Evolutionary conservation across 2,113 vertebrate genomes (phyloP), one percentile per base, ranked within the genome.

Genomic region (Ochotona curzoniae): DNA sequence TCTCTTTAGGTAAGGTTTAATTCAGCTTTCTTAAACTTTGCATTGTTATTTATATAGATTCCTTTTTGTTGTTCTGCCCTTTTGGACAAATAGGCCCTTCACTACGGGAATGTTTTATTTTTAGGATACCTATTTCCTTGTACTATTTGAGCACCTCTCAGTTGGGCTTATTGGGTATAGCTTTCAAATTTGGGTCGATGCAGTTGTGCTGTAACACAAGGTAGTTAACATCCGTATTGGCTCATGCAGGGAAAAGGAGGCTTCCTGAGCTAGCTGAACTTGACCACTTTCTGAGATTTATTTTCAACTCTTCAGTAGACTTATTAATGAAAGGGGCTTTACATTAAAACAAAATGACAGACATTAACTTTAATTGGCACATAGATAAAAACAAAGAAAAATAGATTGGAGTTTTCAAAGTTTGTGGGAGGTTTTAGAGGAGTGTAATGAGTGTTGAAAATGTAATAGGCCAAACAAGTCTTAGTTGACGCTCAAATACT

Each of bases 1-100:
- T 86, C 98, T 99, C 49, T 99, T 99, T 91, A 99, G 99, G 99
- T 99, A 98, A 97, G 97, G 75, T 32, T 83, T 93, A 83, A 76
- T 47, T 95, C 79, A 73, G 5, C 47, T 95, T 95, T 92, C 54
- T 93, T 32, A 4, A 44, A 44, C 38, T 44, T 44, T 44, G 38
- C 35, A 87, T 2, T 95, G 82, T 38, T 85, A 0, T 47, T 92
- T 13, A 8, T 82, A 64, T 20, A 74, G 30, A 44, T 67, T 86
- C 87, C 63, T 81, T 61, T 89, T 75, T 7, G 81, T 83, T 71
- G 21, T 78, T 84, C 32, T 89, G 4, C 61, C 14, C n/a, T 85
- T 82, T 81, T 51, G 85, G 20, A 66, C 0, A 69, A 3, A n/a
- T 66, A 64, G 4, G 83, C 3, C n/a, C 35, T 87, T 92, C 35